Evolutionary conservation across 2,888 invertebrate species (phyloP).

Genomic region (Nomada hirtipes): DNA sequence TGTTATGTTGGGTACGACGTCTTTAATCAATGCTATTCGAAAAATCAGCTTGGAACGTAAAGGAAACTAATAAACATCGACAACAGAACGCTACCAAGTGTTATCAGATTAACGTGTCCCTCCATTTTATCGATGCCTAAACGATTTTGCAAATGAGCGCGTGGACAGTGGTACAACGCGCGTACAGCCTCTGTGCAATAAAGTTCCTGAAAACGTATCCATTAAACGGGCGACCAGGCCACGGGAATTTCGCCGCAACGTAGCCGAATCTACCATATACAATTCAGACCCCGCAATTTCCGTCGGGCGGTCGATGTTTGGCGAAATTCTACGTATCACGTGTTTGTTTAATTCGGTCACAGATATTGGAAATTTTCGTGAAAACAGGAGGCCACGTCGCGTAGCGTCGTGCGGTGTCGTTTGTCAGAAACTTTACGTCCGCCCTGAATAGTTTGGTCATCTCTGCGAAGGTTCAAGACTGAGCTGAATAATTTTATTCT

Average conservation of each 20-base stretch:
- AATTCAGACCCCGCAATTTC: slow-evolving; percentile 39
- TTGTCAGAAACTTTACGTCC: slow-evolving; percentile 25
- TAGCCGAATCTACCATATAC: slow-evolving; percentile 1
- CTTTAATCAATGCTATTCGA: background rate
- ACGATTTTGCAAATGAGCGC: slow-evolving; percentile 29
- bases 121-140: slow-evolving; percentile 7
- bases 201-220: slow-evolving; percentile 39
- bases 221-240: slow-evolving; percentile 20
- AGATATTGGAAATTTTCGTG: slow-evolving; percentile 14
- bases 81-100: background rate
- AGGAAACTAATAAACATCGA: background rate
- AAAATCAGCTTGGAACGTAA: background rate
- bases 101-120: background rate
- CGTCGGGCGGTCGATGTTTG: slow-evolving; percentile 16
- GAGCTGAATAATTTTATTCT: too few relatives aligned
- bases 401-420: background rate
- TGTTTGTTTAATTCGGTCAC: slow-evolving; percentile 27
- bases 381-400: background rate
- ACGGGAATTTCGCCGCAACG: slow-evolving; percentile 54
- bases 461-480: too few relatives aligned
- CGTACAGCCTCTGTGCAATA: slow-evolving; percentile 15
- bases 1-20: too few relatives aligned
- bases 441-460: background rate
- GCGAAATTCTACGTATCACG: slow-evolving; percentile 9
- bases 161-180: background rate